These are phyloP conservation scores for Carollia perspicillata DNA, from an alignment of 2,113 vertebrate species.

Conservation along the genomic window DNA sequence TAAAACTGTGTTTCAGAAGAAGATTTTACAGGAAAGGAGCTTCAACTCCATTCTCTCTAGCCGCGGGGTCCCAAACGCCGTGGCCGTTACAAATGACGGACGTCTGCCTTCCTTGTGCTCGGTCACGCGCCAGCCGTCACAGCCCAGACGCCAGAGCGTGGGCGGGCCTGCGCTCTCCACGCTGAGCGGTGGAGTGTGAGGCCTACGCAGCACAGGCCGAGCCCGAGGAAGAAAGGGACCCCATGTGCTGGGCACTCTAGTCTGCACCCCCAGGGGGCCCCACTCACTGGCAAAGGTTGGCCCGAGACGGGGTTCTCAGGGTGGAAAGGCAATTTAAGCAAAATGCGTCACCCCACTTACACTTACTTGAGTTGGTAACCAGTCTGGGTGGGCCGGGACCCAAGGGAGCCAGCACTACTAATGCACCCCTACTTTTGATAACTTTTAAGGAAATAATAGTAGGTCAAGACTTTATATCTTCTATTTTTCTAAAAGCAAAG, in stretches of 20 bases:
- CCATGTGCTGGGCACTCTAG: neutral
- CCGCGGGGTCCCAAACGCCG: neutral
- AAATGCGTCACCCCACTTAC: slow-evolving; percentile 61
- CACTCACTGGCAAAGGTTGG: slow-evolving; percentile 53
- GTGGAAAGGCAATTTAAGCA: slow-evolving; percentile 58
- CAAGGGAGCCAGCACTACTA: neutral
- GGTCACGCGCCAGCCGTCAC: fast-evolving
- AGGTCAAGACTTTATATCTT: neutral
- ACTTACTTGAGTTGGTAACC: slow-evolving; percentile 58
- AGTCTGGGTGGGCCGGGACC: slow-evolving; percentile 22
- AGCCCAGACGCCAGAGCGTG: fast-evolving
- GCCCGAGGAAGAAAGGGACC: neutral
- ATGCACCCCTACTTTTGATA: neutral
- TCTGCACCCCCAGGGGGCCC: slow-evolving; percentile 68
- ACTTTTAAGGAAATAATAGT: slow-evolving; percentile 2
- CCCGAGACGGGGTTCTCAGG: slow-evolving; percentile 40
- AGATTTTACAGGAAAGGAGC: neutral
- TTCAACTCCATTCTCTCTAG: neutral
- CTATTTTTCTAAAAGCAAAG: neutral
- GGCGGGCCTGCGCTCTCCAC: neutral
- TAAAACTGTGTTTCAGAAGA: neutral
- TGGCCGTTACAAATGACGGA: neutral
- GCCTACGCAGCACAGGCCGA: neutral
- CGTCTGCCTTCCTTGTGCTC: fast-evolving
- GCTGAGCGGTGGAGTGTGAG: fast-evolving